Evolutionary conservation across 2,888 invertebrate species (phyloP), one percentile per base, ranked within the genome.

Genomic region (Eumacrocentrus americanus): DNA sequence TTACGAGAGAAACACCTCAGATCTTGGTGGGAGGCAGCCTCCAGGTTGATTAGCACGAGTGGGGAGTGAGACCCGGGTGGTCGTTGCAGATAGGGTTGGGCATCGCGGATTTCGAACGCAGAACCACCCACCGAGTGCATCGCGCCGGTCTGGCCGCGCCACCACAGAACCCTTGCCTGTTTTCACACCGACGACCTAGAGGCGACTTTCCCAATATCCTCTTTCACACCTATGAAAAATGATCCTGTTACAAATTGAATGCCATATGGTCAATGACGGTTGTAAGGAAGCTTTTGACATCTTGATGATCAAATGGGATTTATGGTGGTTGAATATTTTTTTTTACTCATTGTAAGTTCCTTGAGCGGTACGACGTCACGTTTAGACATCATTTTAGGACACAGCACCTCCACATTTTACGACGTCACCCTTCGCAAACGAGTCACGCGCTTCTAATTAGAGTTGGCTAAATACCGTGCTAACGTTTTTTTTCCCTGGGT

Each of bases 61-160:
- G n/a, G n/a, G 9, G 29, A 9, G 29, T 29, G 4, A 29, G 29
- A 29, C 4, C 9, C 29, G 4, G 29, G 9, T 29, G 29, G 71
- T 71, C 12, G 25, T 22, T 16, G 23, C 14, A 67, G 68, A 70
- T 69, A 66, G 73, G 77, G 77, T 79, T 77, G 79, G 79, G 77
- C 78, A 71, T 74, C 71, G 72, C 23, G 72, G 72, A 58, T 74
- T 76, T 73, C 72, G 70, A 78, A 80, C 66, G 82, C 20, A 35
- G 82, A 69, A 81, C 84, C 85, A 83, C 80, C 80, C 80, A 78
- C 78, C 67, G 71, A 73, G 79, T 80, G 78, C 76, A 80, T 75
- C 78, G 79, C 79, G 79, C 79, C 79, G 78, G 81, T 79, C 80
- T 75, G 76, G 75, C 74, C 77, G 72, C 72, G 75, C 77, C 73